Evolutionary conservation across 1,140 invertebrate genomes (phyloP).

Genomic region (Wiebesia pumilae): DNA sequence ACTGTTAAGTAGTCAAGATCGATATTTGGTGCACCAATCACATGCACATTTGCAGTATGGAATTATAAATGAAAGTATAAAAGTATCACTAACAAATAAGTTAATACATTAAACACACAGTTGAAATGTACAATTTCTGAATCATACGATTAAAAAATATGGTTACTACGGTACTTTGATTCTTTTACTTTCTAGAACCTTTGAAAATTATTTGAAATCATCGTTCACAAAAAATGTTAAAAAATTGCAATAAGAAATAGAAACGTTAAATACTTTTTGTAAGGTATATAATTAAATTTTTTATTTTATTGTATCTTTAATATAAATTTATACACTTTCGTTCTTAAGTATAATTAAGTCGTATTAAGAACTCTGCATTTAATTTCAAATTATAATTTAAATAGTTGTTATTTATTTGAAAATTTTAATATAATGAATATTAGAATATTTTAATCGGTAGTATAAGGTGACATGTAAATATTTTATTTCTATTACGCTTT

Average conservation of each 20-base stretch:
- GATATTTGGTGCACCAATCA: not conserved
- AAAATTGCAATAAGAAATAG: too few species aligned
- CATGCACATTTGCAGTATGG: not conserved
- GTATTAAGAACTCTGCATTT: not conserved
- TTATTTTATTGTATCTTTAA: too few species aligned
- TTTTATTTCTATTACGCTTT: not conserved
- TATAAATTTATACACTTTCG: too few species aligned
- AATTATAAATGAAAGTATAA: not conserved
- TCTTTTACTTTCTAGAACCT: too few species aligned
- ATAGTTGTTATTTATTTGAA: not conserved
- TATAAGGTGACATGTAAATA: not conserved
- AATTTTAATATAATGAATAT: not conserved
- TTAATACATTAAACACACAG: not conserved
- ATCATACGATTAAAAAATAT: too few species aligned
- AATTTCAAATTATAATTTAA: not conserved
- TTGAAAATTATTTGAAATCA: too few species aligned
- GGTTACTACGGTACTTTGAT: too few species aligned
- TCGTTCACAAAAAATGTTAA: too few species aligned
- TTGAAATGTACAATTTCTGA: not conserved
- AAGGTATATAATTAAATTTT: too few species aligned
- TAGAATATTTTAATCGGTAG: not conserved
- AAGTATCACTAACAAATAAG: not conserved
- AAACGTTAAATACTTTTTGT: too few species aligned
- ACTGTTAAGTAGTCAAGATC: conserved; percentile 28
- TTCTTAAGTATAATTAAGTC: too few species aligned